These are phyloP conservation scores for Oryctes rhinoceros DNA, from an alignment of 1,140 invertebrate species.

Conservation along the genomic window DNA sequence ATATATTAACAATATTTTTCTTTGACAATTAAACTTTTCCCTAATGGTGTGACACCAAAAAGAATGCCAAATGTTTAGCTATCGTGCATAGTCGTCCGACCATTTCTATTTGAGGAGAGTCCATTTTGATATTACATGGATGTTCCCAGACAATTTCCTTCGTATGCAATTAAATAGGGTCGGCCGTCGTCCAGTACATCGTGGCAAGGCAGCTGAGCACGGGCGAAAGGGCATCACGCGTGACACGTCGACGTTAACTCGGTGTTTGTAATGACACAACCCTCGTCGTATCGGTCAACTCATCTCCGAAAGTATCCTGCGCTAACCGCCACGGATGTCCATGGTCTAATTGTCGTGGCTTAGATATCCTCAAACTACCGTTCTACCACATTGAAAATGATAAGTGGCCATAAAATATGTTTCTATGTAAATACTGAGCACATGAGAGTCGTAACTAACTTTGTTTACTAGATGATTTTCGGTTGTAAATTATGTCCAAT, in stretches of 20 bases:
- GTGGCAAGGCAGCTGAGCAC: background rate
- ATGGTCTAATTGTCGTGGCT: conserved; percentile 17
- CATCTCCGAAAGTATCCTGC: conserved; percentile 35
- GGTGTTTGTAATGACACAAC: conserved; percentile 45
- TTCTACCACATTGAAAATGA: background rate
- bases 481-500: too few relatives aligned
- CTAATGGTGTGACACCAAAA: too few relatives aligned
- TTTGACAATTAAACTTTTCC: too few relatives aligned
- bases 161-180: background rate
- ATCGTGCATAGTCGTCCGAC: background rate
- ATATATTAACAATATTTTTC: too few relatives aligned
- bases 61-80: too few relatives aligned
- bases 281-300: conserved; percentile 14
- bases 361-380: background rate
- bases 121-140: background rate
- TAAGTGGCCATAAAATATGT: conserved; percentile 13
- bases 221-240: conserved; percentile 36
- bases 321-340: conserved; percentile 38
- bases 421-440: background rate
- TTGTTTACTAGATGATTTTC: background rate
- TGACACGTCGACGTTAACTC: conserved; percentile 39
- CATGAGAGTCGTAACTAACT: background rate
- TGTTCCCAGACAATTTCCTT: conserved; percentile 24
- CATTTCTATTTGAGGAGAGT: background rate
- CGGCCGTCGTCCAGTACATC: conserved; percentile 1